A percentile compares a stretch with the other conserved stretches of the same genome.
Evolutionary conservation across 2,888 invertebrate species (phyloP).

Genomic region (Tenthredo mesomela): DNA sequence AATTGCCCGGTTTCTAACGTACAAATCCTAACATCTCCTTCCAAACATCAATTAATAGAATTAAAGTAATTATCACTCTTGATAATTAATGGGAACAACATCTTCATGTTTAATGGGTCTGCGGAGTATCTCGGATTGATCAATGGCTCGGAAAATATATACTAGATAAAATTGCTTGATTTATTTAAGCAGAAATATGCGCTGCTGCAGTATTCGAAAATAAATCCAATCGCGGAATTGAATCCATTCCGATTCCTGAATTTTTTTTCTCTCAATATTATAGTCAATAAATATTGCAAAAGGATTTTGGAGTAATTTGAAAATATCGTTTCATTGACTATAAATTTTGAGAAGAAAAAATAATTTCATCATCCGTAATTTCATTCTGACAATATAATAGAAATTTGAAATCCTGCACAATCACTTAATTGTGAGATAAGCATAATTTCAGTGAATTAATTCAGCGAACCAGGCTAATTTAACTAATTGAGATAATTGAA

Average conservation of each 20-base stretch:
- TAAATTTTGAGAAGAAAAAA: not conserved
- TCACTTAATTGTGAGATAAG: not conserved
- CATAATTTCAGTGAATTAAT: slow-evolving; percentile 15
- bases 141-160: not conserved
- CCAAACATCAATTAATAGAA: slow-evolving; percentile 19
- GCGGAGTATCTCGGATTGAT: not conserved
- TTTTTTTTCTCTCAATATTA: not conserved
- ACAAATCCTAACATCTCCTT: slow-evolving; percentile 57
- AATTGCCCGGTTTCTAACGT: slow-evolving; percentile 44
- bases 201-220: not conserved
- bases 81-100: not conserved
- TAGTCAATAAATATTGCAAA: not conserved
- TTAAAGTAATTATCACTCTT: not conserved
- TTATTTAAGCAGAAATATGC: not conserved
- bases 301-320: not conserved
- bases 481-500: slow-evolving; percentile 14
- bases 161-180: not conserved
- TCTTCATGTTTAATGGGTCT: not conserved
- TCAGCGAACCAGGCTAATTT: not conserved
- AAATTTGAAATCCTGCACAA: not conserved
- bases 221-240: not conserved
- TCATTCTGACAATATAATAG: not conserved
- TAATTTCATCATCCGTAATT: not conserved
- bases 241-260: not conserved
- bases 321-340: not conserved